These are phyloP conservation scores for Lasioglossum baleicum DNA, from an alignment of 1,140 invertebrate species.

Conservation along the genomic window DNA sequence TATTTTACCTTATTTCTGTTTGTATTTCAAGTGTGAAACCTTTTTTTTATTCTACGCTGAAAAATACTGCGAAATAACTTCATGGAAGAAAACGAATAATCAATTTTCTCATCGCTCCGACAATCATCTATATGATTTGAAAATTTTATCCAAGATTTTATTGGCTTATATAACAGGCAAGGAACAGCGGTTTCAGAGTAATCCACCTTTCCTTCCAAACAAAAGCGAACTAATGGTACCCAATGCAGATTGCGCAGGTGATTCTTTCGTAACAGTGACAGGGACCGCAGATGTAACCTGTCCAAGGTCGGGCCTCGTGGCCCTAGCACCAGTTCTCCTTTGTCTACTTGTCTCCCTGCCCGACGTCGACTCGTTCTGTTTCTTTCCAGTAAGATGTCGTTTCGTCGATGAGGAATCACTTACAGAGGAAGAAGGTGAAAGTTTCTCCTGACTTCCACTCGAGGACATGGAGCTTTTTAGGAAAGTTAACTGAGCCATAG, in stretches of 20 bases:
- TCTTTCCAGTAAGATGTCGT: constrained; percentile 16
- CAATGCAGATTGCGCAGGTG: constrained; percentile 82
- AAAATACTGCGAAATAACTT: neutral
- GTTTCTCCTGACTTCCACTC: constrained; percentile 70
- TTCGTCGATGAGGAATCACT: constrained; percentile 78
- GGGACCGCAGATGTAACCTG: constrained; percentile 77
- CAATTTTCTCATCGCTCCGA: constrained; percentile 38
- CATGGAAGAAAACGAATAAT: neutral
- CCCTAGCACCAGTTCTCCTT: constrained; percentile 73
- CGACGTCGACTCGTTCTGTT: constrained; percentile 4
- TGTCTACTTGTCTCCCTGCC: constrained; percentile 63
- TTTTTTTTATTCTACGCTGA: neutral
- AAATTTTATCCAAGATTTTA: neutral
- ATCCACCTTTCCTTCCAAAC: constrained; percentile 90
- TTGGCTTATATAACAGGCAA: constrained; percentile 10
- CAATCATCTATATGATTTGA: neutral
- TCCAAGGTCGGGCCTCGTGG: constrained; percentile 82
- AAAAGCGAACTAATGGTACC: constrained; percentile 89
- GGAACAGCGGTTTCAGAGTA: constrained; percentile 81
- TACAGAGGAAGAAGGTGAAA: constrained; percentile 68
- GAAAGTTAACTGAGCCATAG: constrained; percentile 88
- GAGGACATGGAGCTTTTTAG: constrained; percentile 81
- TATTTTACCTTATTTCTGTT: neutral
- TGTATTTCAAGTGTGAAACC: neutral
- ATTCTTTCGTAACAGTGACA: constrained; percentile 76